phyloP scores from a whole-genome alignment of 1,140 invertebrate genomes.

The Pachyrhynchus sulphureomaculatus region DNA sequence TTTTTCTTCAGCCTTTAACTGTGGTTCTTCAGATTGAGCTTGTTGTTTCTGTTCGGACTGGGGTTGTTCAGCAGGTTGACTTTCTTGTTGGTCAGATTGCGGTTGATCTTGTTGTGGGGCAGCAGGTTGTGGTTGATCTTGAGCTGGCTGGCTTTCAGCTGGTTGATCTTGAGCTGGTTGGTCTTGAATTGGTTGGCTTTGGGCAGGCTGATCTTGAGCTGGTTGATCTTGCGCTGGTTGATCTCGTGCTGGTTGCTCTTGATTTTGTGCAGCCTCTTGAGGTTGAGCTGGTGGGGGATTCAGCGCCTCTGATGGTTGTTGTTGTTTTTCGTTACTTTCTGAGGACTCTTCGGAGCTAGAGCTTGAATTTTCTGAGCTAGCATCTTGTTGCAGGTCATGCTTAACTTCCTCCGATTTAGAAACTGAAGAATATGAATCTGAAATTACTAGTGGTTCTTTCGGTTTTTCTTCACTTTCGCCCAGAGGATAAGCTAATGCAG shows the following conservation, averaged over 20 bases:
- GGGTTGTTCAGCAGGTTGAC: conserved; percentile 22
- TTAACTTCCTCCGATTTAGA: conserved; percentile 42
- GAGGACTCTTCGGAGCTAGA: conserved; percentile 32
- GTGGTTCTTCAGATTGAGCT: neutral
- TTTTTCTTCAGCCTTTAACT: neutral
- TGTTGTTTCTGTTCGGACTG: neutral
- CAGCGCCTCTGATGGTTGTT: neutral
- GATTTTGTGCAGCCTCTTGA: conserved; percentile 9
- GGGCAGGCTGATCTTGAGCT: neutral
- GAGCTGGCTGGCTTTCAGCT: neutral
- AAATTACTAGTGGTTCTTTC: conserved; percentile 47
- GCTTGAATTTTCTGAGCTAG: conserved; percentile 23
- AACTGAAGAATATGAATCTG: conserved; percentile 50
- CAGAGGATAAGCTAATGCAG: conserved; percentile 47
- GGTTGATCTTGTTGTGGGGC: neutral
- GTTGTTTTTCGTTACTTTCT: conserved; percentile 6
- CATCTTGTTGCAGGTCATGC: conserved; percentile 20
- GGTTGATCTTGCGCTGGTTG: neutral
- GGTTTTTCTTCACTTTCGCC: conserved; percentile 44
- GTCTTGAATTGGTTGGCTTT: neutral
- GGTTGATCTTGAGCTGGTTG: neutral
- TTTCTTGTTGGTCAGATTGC: conserved; percentile 1
- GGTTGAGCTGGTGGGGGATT: conserved; percentile 10
- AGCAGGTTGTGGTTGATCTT: neutral
- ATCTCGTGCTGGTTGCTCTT: neutral